Conservation (phyloP, 2,797 vertebrate genomes). For the Microctenopoma steveboyesi region DNA sequence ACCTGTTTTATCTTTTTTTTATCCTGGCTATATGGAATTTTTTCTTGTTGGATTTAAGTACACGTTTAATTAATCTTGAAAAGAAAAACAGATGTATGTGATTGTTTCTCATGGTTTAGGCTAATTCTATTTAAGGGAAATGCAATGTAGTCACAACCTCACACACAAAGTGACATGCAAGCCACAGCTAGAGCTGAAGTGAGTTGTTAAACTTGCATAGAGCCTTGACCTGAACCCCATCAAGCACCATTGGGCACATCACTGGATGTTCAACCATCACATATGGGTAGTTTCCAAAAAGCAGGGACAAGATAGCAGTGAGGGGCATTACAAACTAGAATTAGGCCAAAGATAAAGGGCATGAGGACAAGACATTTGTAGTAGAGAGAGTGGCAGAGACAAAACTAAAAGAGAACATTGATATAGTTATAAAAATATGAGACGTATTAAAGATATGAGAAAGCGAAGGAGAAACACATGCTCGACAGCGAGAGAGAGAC, state of each 20-base stretch:
- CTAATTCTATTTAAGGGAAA: no score
- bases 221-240: background rate
- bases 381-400: background rate
- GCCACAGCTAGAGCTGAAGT: background rate
- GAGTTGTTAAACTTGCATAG: background rate
- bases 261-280: background rate
- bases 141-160: background rate
- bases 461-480: background rate
- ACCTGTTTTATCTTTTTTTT: no score
- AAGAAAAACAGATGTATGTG: no score
- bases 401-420: background rate
- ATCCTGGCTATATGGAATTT: no score
- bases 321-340: background rate
- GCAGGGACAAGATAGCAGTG: background rate
- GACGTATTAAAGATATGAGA: background rate
- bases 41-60: no score
- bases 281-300: background rate
- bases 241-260: background rate
- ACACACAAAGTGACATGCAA: background rate
- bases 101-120: background rate
- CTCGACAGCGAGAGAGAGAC: background rate
- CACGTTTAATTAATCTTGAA: no score
- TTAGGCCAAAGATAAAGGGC: background rate
- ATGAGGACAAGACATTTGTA: background rate
- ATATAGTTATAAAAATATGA: conserved; percentile 11